phyloP scores from a whole-genome alignment of 2,113 vertebrate genomes.

The Bubo scandiacus region DNA sequence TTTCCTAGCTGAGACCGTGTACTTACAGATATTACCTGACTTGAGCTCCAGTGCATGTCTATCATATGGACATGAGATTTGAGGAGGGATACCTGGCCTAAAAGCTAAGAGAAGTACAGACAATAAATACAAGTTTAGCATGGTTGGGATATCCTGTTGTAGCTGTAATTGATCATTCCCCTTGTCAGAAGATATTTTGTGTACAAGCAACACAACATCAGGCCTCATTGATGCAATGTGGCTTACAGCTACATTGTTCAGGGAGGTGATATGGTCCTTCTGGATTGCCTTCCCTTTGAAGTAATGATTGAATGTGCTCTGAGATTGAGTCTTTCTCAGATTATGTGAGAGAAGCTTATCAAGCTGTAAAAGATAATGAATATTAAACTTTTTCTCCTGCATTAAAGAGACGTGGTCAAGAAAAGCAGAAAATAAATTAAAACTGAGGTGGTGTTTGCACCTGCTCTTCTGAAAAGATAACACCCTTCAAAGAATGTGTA shows the following conservation, averaged over 20 bases:
- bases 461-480: constrained; percentile 17
- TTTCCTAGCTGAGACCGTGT: background rate
- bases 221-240: background rate
- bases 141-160: background rate
- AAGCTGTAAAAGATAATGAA: constrained; percentile 35
- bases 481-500: background rate
- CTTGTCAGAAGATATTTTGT: background rate
- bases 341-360: background rate
- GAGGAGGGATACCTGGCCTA: background rate
- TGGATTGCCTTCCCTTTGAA: background rate
- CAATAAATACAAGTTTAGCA: background rate
- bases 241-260: background rate
- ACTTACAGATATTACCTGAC: background rate
- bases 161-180: background rate
- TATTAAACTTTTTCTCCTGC: constrained; percentile 14
- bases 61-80: background rate
- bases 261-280: background rate
- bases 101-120: background rate
- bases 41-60: background rate
- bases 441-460: background rate
- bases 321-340: background rate
- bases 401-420: constrained; percentile 3
- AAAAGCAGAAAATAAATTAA: constrained; percentile 22
- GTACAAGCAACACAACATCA: background rate
- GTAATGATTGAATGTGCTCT: background rate